Base-by-base conservation (phyloP, 2,888 invertebrate genomes). In the Chelonus formosanus region DNA sequence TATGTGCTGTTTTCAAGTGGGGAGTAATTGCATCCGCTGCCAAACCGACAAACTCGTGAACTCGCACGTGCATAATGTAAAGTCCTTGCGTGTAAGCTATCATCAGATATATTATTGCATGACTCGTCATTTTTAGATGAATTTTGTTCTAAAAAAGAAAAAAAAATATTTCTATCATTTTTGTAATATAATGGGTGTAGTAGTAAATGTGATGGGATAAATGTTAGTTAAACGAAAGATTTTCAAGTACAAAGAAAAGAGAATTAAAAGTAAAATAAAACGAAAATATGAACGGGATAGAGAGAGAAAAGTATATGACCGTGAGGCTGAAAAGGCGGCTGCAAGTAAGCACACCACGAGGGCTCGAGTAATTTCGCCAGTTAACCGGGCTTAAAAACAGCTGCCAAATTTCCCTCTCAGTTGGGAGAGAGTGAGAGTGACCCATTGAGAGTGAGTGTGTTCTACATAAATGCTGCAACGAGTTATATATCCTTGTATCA, bases 381-480 rank as follows among this genome's bases (percentile, higher is more conserved):
- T 81, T 79, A 78, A 74, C 76, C 75, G 76, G 77, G 78, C 79
- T 81, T 79, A 78, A 81, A 65, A 83, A 80, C 83, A 83, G 83
- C 83, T 83, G 83, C 83, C 83, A 75, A 83, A 83, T 83, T 83
- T 83, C 83, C 82, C 82, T 83, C 83, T 83, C 83, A 76, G 74
- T 72, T 59, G 75, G 73, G 79, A 80, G 73, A 74, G 82, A 83
- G 82, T 73, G 81, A 82, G 81, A 83, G 83, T 82, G 82, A 80
- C 81, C 82, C 80, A 79, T 81, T 81, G 80, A 82, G 78, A 81
- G 80, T 76, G 79, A 80, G 78, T 78, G 78, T 80, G 82, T 78
- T 81, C 79, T 75, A 80, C 78, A 82, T 81, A 47, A 59, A 61
- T 20, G 34, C n/a, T 58, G 53, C 44, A 58, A 4, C 6, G 8